Evolutionary conservation across 2,888 invertebrate species (phyloP).

Genomic region (Acleris cristana): DNA sequence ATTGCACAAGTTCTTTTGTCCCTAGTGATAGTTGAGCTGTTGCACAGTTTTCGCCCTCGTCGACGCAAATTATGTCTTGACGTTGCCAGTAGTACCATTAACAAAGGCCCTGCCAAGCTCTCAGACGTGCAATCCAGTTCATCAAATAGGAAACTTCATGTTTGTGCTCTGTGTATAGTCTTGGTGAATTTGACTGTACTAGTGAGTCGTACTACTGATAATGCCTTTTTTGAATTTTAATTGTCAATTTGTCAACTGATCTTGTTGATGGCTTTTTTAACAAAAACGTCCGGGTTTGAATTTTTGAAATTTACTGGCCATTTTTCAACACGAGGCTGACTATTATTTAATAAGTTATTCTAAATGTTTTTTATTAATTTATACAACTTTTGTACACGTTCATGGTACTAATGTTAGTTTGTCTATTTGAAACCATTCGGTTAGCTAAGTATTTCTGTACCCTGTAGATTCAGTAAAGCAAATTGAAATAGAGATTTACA

Average conservation of each 20-base stretch:
- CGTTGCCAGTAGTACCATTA: not conserved
- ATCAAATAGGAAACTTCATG: too few species aligned
- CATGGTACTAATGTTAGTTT: constrained; percentile 41
- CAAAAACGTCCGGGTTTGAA: not conserved
- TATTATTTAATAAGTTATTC: constrained; percentile 33
- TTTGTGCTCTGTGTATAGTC: too few species aligned
- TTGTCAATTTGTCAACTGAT: not conserved
- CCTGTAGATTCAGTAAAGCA: constrained; percentile 39
- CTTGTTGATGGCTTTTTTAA: constrained; percentile 11
- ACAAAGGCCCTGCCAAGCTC: not conserved
- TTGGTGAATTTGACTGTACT: not conserved
- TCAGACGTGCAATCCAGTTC: too few species aligned
- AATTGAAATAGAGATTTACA: constrained; percentile 42
- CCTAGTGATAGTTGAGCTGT: constrained; percentile 48
- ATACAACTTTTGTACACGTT: constrained; percentile 42
- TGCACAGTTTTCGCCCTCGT: constrained; percentile 8
- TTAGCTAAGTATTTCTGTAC: constrained; percentile 33
- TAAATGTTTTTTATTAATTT: constrained; percentile 37
- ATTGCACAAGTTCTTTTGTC: constrained; percentile 42
- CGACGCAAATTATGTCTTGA: constrained; percentile 2
- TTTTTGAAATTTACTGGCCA: constrained; percentile 7
- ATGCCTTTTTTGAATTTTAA: constrained; percentile 1
- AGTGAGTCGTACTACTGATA: not conserved
- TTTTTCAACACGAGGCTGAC: constrained; percentile 12
- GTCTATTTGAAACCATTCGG: constrained; percentile 48